These are phyloP conservation scores for Oophaga pumilio DNA, from an alignment of 2,113 vertebrate species.

Conservation along the genomic window DNA sequence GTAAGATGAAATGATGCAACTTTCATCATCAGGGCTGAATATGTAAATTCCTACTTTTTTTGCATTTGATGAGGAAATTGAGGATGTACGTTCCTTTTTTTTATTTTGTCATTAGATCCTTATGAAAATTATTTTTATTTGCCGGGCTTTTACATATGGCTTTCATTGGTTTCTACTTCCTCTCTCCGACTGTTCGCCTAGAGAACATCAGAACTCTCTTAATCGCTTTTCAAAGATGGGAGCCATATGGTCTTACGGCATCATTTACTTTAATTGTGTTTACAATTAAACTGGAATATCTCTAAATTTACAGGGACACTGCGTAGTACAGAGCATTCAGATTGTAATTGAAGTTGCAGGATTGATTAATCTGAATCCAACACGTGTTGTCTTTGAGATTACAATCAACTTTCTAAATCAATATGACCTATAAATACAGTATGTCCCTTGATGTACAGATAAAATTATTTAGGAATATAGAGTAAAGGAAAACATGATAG, in stretches of 20 bases:
- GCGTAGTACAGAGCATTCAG: background rate
- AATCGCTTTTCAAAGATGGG: conserved; percentile 42
- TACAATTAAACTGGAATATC: conserved; percentile 38
- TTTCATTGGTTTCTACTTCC: conserved; percentile 43
- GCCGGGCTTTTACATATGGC: conserved; percentile 13
- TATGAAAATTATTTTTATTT: conserved; percentile 6
- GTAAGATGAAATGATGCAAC: too few relatives aligned
- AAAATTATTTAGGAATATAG: too few relatives aligned
- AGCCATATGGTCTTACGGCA: conserved; percentile 39
- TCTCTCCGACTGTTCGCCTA: conserved; percentile 21
- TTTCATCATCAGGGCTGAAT: too few relatives aligned
- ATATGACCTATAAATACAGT: background rate
- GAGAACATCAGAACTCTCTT: conserved; percentile 35
- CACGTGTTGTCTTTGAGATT: conserved; percentile 26
- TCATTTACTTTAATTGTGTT: conserved; percentile 49
- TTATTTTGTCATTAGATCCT: background rate
- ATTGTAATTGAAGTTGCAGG: conserved; percentile 19
- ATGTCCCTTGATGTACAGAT: background rate
- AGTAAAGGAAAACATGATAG: background rate
- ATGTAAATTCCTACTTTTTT: background rate
- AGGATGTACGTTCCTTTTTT: background rate
- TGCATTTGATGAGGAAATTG: background rate
- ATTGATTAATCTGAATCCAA: conserved; percentile 45
- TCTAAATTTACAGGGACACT: conserved; percentile 8
- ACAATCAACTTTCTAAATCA: conserved; percentile 15